Base-by-base conservation (phyloP, 2,888 invertebrate genomes). In the Halictus quadricinctus region DNA sequence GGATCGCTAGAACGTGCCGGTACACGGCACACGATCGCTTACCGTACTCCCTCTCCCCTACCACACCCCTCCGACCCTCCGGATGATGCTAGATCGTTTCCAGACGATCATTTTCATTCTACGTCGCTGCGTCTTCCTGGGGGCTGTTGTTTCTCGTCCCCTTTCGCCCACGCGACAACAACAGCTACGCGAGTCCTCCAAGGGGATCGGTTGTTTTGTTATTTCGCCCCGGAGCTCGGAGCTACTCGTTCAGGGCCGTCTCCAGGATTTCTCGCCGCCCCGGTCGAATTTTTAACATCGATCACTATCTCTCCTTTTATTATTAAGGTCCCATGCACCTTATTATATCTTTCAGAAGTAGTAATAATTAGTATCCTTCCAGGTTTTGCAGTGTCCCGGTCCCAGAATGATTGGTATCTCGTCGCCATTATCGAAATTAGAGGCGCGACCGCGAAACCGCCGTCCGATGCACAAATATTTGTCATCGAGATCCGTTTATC, bases 1-100 rank as follows among this genome's bases (percentile, higher is more conserved):
- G 84, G 76, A 84, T 84, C 84, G 76, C 66, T 73, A 79, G 86
- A 88, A 82, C 88, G 70, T 75, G 83, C 81, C 75, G 64, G 64
- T 41, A 50, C 54, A 25, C 60, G 72, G n/a, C 25, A 69, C 69
- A 69, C 43, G 41, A 43, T 69, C 29, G 15, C 36, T 60, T 36
- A 21, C 50, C 2, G 7, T 21, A 7, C 21, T 7, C 46, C 36
- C 29, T 12, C 41, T 0, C 64, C 64, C 15, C 18, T 2, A 4
- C 25, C 36, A 36, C 36, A 36, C 36, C 36, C 36, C 36, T 36
- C 12, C 60, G 25, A 12, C 5, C 29, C 8, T 10, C 12, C 60
- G 25, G 25, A 25, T 13, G 60, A 60, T 25, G 60, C 13, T 60
- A 41, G 18, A 29, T 66, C 29, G 54, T 25, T 43, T 54, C 70